Percentiles rank a stretch among this genome's conserved stretches.
phyloP scores from a whole-genome alignment of 2,797 vertebrate genomes.

The Scolopax rusticola region DNA sequence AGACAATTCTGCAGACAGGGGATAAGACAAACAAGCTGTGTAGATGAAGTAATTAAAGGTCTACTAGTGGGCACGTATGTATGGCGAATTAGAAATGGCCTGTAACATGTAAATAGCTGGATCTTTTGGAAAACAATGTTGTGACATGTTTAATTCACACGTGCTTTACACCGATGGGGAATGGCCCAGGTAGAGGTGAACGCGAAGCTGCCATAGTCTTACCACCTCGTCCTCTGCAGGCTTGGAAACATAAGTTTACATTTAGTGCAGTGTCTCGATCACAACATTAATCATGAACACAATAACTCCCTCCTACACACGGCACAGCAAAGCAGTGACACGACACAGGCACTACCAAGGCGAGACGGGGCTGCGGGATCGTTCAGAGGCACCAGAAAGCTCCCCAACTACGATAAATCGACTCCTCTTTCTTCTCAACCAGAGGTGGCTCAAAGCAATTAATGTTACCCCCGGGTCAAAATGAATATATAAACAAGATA shows the following conservation, averaged over 20 bases:
- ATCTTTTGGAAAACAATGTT: slow-evolving; percentile 11
- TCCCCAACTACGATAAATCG: fast-evolving
- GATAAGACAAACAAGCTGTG: slow-evolving; percentile 56
- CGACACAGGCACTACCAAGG: background rate
- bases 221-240: slow-evolving; percentile 95
- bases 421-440: background rate
- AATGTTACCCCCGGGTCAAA: background rate
- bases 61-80: slow-evolving; percentile 30
- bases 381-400: background rate
- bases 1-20: slow-evolving; percentile 18
- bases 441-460: background rate
- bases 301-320: background rate
- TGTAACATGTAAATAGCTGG: slow-evolving; percentile 23
- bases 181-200: slow-evolving; percentile 73
- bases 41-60: slow-evolving; percentile 49
- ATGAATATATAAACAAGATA: background rate
- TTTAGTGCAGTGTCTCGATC: slow-evolving; percentile 81
- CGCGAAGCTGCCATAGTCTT: slow-evolving; percentile 83
- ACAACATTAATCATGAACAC: slow-evolving; percentile 28
- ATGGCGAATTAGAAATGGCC: slow-evolving; percentile 41
- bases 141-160: background rate
- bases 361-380: background rate
- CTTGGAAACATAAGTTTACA: slow-evolving; percentile 92
- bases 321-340: background rate
- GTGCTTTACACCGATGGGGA: slow-evolving; percentile 67